phyloP scores from a whole-genome alignment of 2,113 vertebrate genomes.

The Struthidea cinerea region DNA sequence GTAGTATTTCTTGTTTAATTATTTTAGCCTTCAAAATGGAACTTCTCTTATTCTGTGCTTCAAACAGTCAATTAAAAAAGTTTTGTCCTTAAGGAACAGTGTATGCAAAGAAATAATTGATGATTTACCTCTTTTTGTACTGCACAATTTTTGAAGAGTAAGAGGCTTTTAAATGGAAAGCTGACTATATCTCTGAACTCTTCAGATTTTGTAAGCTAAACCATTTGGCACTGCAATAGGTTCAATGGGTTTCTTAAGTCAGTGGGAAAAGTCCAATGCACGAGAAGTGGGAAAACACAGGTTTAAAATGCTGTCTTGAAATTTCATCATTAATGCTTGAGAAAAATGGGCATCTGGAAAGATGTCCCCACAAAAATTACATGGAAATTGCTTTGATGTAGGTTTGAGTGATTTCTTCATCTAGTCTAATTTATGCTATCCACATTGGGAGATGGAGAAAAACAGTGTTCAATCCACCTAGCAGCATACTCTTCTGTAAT shows the following conservation, averaged over 20 bases:
- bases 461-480: background rate
- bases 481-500: background rate
- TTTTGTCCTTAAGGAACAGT: background rate
- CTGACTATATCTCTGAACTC: background rate
- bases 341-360: background rate
- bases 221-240: background rate
- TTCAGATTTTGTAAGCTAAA: background rate
- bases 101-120: background rate
- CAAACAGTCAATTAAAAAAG: background rate
- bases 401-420: background rate
- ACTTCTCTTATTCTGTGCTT: background rate
- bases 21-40: background rate
- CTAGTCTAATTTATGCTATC: background rate
- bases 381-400: background rate
- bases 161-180: background rate
- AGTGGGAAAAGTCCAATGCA: background rate
- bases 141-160: background rate
- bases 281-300: background rate
- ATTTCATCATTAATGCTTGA: background rate
- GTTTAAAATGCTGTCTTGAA: background rate
- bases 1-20: background rate
- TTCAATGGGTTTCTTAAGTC: background rate
- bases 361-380: background rate
- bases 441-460: background rate
- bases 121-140: background rate